Evolutionary conservation across 2,797 vertebrate genomes (phyloP), one percentile per base, ranked within the genome.

Genomic region (Girardinus metallicus): DNA sequence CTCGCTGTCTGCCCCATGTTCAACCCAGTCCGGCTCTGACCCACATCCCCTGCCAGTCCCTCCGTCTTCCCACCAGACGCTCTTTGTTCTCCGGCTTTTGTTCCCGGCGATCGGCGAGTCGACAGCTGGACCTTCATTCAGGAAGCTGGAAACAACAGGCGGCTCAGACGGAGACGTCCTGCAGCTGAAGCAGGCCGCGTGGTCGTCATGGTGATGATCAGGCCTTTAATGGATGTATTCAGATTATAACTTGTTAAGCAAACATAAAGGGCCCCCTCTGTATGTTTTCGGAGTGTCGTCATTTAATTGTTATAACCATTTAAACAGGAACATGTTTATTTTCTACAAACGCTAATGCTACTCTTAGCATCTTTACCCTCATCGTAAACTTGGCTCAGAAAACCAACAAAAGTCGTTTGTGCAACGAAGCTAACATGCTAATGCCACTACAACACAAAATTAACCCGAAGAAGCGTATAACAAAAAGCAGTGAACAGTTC

Each of bases 31-130:
- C 41, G 26, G 13, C 49, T 39, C 34, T 53, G 73, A 53, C 73
- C 73, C 46, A 26, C 49, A 55, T 53, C 73, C 39, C 73, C 31
- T 41, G 49, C 39, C 5, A 31, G 47, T 74, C 21, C 47, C 47
- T 26, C 46, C 2, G 29, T 34, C 5, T 34, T 39, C 23, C 3
- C 5, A 15, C 49, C 77, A 79, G 70, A 79, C 70, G 6, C 18
- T 49, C 77, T 79, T 79, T 79, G 77, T 79, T 79, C 53, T 41
- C 70, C 11, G 43, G 31, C 70, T 60, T 79, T 73, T 73, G 70
- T 79, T 49, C 34, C 53, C n/a, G 23, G 8, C 34, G 49, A 39
- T 13, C 11, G 6, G 34, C 16, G 47, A 74, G 73, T 53, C 73
- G 26, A 39, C 73, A 74, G 73, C 73, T 74, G 73, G 46, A 73